Percentiles rank a stretch among this genome's conserved stretches.
Conservation (phyloP, 2,888 invertebrate species). For the Sinohyriopsis cumingii region DNA sequence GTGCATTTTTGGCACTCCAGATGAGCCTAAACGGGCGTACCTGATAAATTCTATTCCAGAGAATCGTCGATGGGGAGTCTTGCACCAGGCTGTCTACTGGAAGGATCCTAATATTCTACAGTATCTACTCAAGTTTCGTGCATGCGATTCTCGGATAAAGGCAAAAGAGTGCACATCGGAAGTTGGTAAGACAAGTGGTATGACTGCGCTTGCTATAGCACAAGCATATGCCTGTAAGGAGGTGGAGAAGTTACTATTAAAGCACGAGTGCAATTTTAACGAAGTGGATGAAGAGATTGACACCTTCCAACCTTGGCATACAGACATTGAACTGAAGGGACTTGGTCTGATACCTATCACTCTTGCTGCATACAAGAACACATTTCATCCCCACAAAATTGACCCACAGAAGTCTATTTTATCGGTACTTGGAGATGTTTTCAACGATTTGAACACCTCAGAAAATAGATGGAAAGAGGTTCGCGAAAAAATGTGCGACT, state of each 20-base stretch:
- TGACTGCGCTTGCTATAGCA: constrained; percentile 16
- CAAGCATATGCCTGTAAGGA: constrained; percentile 8
- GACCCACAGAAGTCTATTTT: constrained; percentile 7
- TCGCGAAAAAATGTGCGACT: constrained; percentile 13
- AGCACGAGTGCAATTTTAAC: not conserved
- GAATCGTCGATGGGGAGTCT: constrained; percentile 15
- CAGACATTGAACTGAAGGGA: constrained; percentile 10
- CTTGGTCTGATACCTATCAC: constrained; percentile 26
- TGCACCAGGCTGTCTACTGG: constrained; percentile 20
- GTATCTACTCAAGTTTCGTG: constrained; percentile 6
- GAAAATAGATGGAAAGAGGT: constrained; percentile 10
- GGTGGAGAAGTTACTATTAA: constrained; percentile 3
- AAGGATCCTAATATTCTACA: constrained; percentile 4
- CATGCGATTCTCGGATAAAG: constrained; percentile 3
- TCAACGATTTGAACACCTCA: constrained; percentile 4
- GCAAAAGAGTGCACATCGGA: constrained; percentile 17
- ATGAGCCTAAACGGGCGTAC: constrained; percentile 7
- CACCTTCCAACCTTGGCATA: constrained; percentile 16
- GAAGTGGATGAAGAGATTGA: constrained; percentile 7
- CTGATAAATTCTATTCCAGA: constrained; percentile 18
- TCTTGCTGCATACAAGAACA: constrained; percentile 29
- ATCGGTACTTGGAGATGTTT: constrained; percentile 13
- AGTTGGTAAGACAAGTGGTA: constrained; percentile 8
- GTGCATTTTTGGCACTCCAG: constrained; percentile 12
- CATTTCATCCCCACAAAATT: constrained; percentile 10